Evolutionary conservation across 2,888 invertebrate species (phyloP), one percentile per base, ranked within the genome.

Genomic region (Drosophila setosimentum): DNA sequence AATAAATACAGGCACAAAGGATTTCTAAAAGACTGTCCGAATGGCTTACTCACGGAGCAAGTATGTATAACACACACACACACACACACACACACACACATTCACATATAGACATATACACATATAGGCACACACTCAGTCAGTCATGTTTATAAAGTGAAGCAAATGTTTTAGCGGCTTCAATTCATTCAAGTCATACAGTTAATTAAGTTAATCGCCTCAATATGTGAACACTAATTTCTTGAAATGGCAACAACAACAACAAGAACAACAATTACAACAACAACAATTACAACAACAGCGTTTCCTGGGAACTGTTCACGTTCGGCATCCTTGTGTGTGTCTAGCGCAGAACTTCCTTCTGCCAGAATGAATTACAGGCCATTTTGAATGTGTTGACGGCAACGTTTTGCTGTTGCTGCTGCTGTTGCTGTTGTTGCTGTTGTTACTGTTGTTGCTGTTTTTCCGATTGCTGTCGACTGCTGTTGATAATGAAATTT

Each of bases 21-120:
- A 92, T 98, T 98, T 93, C 95, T 98, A 82, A 98, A 98, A 94
- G 98, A 98, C 94, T 98, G 98, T 94, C 98, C 98, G 66, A 98
- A 98, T 93, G 98, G 98, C 82, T 95, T 98, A 91, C 96, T 98
- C 68, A 98, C 98, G 76, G 98, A 98, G 94, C 98, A 98, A 95
- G 98, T 98, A 94, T 82, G 91, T 92, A 76, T 54, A 6, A 30
- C 16, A n/a, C 11, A 50, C 50, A 32, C 16, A 29, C 10, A 24
- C 29, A 24, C 21, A 42, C 4, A 33, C 2, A 27, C 35, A 24
- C 6, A 29, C 32, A 53, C 62, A 33, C 13, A 27, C 16, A 49
- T 24, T 54, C 11, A 45, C 27, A 50, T 29, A 49, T 16, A 50
- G 7, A 67, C 27, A 29, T 33, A 35, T 16, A n/a, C 8, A 33